Conservation (phyloP, 37 sponge, comb jelly and placozoan species). For the Axinella damicornis region DNA sequence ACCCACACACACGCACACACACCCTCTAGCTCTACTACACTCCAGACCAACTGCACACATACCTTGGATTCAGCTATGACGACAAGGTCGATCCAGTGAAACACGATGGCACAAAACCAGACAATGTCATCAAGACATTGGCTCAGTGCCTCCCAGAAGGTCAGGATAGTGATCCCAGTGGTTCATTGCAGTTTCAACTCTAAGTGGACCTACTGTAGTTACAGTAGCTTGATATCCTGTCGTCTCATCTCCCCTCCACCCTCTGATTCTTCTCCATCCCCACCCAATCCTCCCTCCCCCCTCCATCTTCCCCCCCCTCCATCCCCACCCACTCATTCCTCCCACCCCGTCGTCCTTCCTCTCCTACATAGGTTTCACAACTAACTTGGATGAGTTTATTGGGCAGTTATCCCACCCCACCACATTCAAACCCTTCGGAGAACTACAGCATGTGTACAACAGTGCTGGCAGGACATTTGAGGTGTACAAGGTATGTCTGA, state of each 20-base stretch:
- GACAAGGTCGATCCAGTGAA: slow-evolving; percentile 51
- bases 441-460: slow-evolving; percentile 48
- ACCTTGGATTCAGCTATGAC: slow-evolving; percentile 45
- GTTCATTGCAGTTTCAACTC: no score
- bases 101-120: slow-evolving; percentile 54
- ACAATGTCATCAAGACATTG: slow-evolving; percentile 51
- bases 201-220: no score
- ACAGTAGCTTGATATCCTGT: no score
- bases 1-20: slow-evolving; percentile 10
- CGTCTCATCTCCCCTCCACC: not conserved
- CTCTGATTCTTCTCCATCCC: not conserved
- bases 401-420: slow-evolving; percentile 19
- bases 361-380: not conserved
- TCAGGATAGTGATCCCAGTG: no score
- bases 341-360: not conserved
- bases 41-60: slow-evolving; percentile 60
- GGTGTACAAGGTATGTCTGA: slow-evolving; percentile 42
- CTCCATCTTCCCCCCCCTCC: not conserved
- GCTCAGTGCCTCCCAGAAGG: slow-evolving; percentile 68
- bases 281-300: not conserved
- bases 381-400: slow-evolving; percentile 58
- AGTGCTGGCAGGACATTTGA: slow-evolving; percentile 41
- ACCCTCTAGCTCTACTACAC: slow-evolving; percentile 69
- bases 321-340: not conserved
- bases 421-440: slow-evolving; percentile 74